Conservation (phyloP, 2,797 vertebrate species). For the Pseudochaenichthys georgianus region DNA sequence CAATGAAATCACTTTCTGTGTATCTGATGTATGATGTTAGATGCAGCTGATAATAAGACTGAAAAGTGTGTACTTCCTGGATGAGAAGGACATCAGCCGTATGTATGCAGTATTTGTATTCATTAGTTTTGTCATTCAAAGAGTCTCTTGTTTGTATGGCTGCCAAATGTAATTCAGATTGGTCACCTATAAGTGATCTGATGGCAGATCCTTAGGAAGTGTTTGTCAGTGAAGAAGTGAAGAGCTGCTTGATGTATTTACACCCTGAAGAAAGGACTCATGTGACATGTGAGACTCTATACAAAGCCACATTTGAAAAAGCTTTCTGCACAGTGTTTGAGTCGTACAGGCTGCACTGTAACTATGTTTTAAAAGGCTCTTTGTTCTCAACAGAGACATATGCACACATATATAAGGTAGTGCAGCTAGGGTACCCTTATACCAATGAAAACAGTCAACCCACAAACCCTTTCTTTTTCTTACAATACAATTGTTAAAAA, state of each 20-base stretch:
- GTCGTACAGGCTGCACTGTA: neutral
- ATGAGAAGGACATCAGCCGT: conserved; percentile 14
- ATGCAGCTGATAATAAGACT: neutral
- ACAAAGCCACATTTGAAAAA: conserved; percentile 11
- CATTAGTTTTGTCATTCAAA: conserved; percentile 57
- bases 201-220: conserved; percentile 34
- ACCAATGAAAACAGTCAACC: too few relatives aligned
- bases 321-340: neutral
- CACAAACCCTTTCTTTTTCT: neutral
- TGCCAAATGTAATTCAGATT: conserved; percentile 56
- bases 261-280: conserved; percentile 21
- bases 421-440: too few relatives aligned
- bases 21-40: neutral
- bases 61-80: neutral
- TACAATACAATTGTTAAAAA: neutral
- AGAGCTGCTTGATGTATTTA: conserved; percentile 31
- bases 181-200: conserved; percentile 46
- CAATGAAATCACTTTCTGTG: neutral
- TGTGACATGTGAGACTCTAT: neutral
- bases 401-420: too few relatives aligned
- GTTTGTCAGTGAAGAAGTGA: conserved; percentile 5
- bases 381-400: neutral
- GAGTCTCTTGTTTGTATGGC: conserved; percentile 53
- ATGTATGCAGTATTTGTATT: conserved; percentile 43
- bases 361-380: conserved; percentile 4